These are phyloP conservation scores for Tinea trinotella DNA, from an alignment of 2,888 invertebrate genomes.

Conservation along the genomic window DNA sequence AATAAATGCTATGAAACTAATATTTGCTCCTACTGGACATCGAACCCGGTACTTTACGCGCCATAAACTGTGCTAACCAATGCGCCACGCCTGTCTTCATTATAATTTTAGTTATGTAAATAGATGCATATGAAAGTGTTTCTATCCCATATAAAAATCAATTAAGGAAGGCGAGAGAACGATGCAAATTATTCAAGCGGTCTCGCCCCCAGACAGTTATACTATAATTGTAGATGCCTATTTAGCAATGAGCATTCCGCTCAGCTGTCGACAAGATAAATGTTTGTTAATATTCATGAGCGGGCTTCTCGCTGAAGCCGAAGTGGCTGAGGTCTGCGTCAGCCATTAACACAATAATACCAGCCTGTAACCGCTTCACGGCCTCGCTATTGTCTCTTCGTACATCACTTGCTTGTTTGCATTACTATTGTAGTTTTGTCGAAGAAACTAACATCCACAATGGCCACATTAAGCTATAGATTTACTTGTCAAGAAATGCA, in stretches of 20 bases:
- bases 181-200: neutral
- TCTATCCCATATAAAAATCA: neutral
- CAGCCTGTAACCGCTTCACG: slow-evolving; percentile 25
- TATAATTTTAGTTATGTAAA: too few relatives aligned
- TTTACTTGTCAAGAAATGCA: neutral
- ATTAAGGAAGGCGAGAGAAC: neutral
- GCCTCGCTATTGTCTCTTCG: slow-evolving; percentile 43
- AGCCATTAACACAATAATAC: slow-evolving; percentile 60
- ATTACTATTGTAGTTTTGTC: slow-evolving; percentile 12
- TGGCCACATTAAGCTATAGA: neutral
- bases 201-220: neutral
- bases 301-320: slow-evolving; percentile 30
- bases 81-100: too few relatives aligned
- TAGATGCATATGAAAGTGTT: too few relatives aligned
- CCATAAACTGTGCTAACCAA: too few relatives aligned
- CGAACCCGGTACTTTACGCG: too few relatives aligned
- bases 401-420: slow-evolving; percentile 11
- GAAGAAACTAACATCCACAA: neutral
- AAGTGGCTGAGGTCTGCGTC: slow-evolving; percentile 33
- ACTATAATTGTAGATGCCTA: slow-evolving; percentile 3
- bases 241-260: slow-evolving; percentile 2
- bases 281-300: slow-evolving; percentile 63
- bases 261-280: slow-evolving; percentile 45
- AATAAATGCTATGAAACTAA: too few relatives aligned
- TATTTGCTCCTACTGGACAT: too few relatives aligned